Base-by-base conservation (phyloP, 2,797 vertebrate species). In the Harpagifer antarcticus region DNA sequence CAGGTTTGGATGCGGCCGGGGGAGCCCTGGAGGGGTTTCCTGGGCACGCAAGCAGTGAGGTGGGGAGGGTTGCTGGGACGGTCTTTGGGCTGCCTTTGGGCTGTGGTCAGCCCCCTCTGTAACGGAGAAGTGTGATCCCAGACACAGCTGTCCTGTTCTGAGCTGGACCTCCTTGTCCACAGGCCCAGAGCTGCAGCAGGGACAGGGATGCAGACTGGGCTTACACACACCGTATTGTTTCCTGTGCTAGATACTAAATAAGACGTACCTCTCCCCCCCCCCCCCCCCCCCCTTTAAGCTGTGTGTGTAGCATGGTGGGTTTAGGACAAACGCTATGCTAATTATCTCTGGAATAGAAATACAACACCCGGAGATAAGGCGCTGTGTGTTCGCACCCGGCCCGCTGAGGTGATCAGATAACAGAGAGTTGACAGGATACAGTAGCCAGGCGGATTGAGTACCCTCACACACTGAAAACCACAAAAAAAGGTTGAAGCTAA, bases 21-120 rank as follows among this genome's bases (percentile, higher is more conserved):
- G 87, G 86, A 91, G 80, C 85, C 88, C 91, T 86, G 87, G 84
- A 92, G 92, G 91, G 87, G 86, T 90, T 92, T 92, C 88, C 90
- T 88, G 90, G 87, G 90, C 87, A 84, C 20, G 64, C 69, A 59
- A 44, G 86, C 88, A 64, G 80, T 85, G 78, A 76, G 73, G 72
- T 48, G 58, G 57, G 69, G 77, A 72, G 75, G 70, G 68, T 71
- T 72, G 68, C 69, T 56, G 80, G 79, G 82, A 75, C 20, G 53
- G 15, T 70, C 76, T 59, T 68, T 66, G 64, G 64, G 70, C 68
- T 44, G 62, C 76, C 53, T 76, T 48, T 78, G 78, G 84, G 78
- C 74, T 15, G 54, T 63, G 88, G 89, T 89, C 90, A 82, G 67
- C 66, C 76, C 69, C 80, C 79, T 88, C 85, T 92, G 91, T 92